Evolutionary conservation across 2,797 vertebrate species (phyloP).

Genomic region (Notoglanidium macrostoma): DNA sequence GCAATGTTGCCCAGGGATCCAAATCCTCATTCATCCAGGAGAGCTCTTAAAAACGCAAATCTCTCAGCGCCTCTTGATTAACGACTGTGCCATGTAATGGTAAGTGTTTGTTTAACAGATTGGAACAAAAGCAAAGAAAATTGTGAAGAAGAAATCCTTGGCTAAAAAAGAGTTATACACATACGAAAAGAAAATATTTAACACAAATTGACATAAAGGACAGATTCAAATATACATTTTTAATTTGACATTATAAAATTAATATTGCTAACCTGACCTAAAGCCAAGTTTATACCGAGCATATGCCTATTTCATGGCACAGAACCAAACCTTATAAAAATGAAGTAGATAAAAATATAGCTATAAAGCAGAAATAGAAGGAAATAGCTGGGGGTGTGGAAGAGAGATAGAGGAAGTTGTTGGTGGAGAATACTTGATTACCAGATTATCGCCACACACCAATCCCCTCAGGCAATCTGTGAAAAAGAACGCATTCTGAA

Average conservation of each 20-base stretch:
- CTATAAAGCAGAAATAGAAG: constrained; percentile 35
- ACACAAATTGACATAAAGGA: not conserved
- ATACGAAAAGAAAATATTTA: not conserved
- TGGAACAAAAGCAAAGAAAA: not conserved
- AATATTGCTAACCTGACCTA: too few species aligned
- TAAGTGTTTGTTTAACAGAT: constrained; percentile 22
- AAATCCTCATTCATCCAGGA: not conserved
- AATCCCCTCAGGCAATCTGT: constrained; percentile 65
- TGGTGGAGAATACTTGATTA: constrained; percentile 65
- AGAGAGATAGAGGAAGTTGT: constrained; percentile 23
- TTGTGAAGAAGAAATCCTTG: not conserved
- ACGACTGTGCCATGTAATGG: constrained; percentile 3
- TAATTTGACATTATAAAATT: not conserved
- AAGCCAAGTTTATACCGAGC: not conserved
- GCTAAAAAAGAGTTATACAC: not conserved
- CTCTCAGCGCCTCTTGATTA: constrained; percentile 33
- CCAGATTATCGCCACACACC: constrained; percentile 59
- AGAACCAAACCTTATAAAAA: not conserved
- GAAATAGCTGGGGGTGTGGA: constrained; percentile 36
- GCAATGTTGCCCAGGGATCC: not conserved
- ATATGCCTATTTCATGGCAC: not conserved
- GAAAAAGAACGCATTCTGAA: constrained; percentile 52
- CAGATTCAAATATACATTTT: not conserved
- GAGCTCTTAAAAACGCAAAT: constrained; percentile 23
- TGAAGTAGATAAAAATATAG: not conserved